Evolutionary conservation across 2,113 vertebrate genomes (phyloP).

Genomic region (Oncorhynchus tshawytscha): DNA sequence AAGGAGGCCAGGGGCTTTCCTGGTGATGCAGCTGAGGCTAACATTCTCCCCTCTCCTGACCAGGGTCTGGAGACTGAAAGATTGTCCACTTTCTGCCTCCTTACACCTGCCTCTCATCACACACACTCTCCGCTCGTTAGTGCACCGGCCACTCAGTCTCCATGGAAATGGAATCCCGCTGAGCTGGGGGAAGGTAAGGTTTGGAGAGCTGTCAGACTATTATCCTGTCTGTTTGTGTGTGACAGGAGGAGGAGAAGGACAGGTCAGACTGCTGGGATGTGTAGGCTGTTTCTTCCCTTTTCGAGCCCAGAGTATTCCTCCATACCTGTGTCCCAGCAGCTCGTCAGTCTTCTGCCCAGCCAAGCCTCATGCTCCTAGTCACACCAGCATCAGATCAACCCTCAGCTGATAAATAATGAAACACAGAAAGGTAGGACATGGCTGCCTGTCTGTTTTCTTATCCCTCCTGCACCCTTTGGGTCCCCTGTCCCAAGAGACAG

Average conservation of each 20-base stretch:
- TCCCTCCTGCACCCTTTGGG: not conserved
- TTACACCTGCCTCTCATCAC: too few relatives aligned
- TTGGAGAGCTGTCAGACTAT: slow-evolving; percentile 52
- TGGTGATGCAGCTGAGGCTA: not conserved
- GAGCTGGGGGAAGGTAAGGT: slow-evolving; percentile 59
- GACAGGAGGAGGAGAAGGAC: slow-evolving; percentile 6
- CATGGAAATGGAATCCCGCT: slow-evolving; percentile 71
- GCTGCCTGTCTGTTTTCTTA: slow-evolving; percentile 11
- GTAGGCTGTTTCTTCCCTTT: slow-evolving; percentile 18
- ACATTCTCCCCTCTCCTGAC: slow-evolving; percentile 1
- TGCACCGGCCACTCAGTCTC: slow-evolving; percentile 57
- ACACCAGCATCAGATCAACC: not conserved
- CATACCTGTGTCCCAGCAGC: slow-evolving; percentile 10
- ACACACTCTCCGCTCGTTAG: slow-evolving; percentile 45
- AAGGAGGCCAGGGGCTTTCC: not conserved
- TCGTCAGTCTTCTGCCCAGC: not conserved
- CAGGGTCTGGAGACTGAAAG: not conserved
- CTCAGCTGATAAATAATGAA: slow-evolving; percentile 35
- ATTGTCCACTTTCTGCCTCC: not conserved
- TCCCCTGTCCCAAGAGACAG: not conserved
- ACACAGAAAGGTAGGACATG: slow-evolving; percentile 35
- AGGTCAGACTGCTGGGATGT: slow-evolving; percentile 29
- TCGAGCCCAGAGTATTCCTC: slow-evolving; percentile 20
- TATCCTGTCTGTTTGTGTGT: slow-evolving; percentile 9
- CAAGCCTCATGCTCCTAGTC: not conserved